Evolutionary conservation across 2,888 invertebrate species (phyloP).

Genomic region (Colostygia pectinataria): DNA sequence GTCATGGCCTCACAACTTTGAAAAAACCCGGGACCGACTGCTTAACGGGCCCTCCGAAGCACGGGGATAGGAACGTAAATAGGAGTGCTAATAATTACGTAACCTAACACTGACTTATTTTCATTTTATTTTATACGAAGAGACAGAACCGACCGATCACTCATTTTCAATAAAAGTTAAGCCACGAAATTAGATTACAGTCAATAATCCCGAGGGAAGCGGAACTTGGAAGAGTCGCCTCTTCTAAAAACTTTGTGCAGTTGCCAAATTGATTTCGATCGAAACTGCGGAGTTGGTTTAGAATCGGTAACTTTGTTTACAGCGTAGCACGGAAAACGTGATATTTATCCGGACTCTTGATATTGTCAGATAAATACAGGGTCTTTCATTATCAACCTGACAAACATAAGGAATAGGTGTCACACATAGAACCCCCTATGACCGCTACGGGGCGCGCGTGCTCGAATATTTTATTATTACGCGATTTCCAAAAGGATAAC

Average conservation of each 20-base stretch:
- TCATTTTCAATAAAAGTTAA: constrained; percentile 23
- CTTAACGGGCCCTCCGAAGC: too few relatives aligned
- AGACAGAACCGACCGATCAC: constrained; percentile 14
- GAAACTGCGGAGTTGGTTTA: constrained; percentile 50
- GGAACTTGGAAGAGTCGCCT: constrained; percentile 38
- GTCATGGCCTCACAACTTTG: too few relatives aligned
- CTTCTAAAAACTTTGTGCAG: constrained; percentile 53
- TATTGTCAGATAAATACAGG: too few relatives aligned
- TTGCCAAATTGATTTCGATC: constrained; percentile 65
- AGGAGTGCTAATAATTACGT: too few relatives aligned
- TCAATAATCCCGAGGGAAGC: constrained; percentile 25
- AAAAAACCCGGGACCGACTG: too few relatives aligned
- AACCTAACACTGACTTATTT: not conserved
- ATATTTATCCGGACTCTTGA: constrained; percentile 36
- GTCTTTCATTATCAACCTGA: too few relatives aligned
- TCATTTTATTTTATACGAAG: not conserved
- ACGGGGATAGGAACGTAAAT: too few relatives aligned
- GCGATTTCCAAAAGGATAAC: too few relatives aligned
- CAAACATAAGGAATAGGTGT: too few relatives aligned
- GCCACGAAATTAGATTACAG: constrained; percentile 32
- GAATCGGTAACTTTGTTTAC: constrained; percentile 53
- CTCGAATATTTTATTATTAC: too few relatives aligned
- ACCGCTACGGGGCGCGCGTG: too few relatives aligned
- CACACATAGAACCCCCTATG: too few relatives aligned
- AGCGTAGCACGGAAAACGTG: constrained; percentile 41